These are phyloP conservation scores for Drosophila persimilis DNA, from an alignment of 1,140 invertebrate genomes.

Conservation along the genomic window DNA sequence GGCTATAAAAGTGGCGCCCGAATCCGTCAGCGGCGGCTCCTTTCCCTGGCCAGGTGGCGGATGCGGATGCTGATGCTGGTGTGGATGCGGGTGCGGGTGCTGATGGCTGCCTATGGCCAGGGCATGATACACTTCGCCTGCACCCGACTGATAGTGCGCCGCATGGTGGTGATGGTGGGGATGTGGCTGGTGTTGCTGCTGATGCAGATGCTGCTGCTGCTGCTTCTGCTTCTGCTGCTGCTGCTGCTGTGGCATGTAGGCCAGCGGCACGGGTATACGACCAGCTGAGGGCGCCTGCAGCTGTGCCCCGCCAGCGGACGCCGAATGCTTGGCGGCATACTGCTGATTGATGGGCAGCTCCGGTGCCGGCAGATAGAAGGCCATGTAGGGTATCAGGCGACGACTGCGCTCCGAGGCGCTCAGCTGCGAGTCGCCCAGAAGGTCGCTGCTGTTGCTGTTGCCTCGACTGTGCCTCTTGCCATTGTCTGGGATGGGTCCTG, in stretches of 20 bases:
- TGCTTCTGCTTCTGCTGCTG: constrained; percentile 1
- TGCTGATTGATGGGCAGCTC: constrained; percentile 83
- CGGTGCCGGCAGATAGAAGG: constrained; percentile 88
- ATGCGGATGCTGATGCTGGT: constrained; percentile 16
- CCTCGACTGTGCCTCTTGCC: constrained; percentile 8
- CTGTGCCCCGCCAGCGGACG: constrained; percentile 49
- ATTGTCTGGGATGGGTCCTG: background rate
- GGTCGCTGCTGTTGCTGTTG: constrained; percentile 41
- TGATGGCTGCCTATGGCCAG: constrained; percentile 44
- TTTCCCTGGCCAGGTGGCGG: constrained; percentile 57
- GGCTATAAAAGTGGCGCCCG: constrained; percentile 70
- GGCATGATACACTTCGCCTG: constrained; percentile 70
- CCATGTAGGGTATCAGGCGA: constrained; percentile 91
- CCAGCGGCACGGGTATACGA: constrained; percentile 68
- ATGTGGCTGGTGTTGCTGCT: constrained; percentile 10
- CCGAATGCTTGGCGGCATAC: constrained; percentile 70
- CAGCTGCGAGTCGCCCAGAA: constrained; percentile 58
- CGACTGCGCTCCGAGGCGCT: constrained; percentile 85
- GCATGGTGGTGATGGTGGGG: constrained; percentile 28
- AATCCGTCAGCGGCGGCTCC: constrained; percentile 36
- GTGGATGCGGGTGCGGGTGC: constrained; percentile 22
- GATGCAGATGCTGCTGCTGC: constrained; percentile 20
- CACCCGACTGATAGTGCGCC: constrained; percentile 64
- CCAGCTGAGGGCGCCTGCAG: constrained; percentile 37
- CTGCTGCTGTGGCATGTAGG: constrained; percentile 68